Base-by-base conservation (phyloP, 2,888 invertebrate genomes). In the Sericinus montela region DNA sequence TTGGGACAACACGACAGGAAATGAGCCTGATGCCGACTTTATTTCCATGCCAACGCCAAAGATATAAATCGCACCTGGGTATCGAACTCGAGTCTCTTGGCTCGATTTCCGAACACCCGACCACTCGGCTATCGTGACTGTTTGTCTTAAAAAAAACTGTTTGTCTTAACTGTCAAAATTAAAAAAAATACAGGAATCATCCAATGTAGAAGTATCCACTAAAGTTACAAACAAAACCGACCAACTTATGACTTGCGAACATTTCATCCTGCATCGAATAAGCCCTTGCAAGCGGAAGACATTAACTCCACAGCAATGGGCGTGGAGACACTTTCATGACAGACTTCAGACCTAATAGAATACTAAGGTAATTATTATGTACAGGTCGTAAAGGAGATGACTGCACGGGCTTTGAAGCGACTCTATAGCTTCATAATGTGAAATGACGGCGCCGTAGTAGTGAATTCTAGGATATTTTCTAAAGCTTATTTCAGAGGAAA, bases 351-450 rank as follows among this genome's bases (percentile, higher is more conserved):
- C 25, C 41, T 45, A 45, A 50, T 45, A 45, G 45, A 50, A 45
- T 41, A 50, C 32, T 36, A 36, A 41, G 37, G 40, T 50, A 50
- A 45, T 37, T 41, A 50, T 41, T 41, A 50, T 25, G 35, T 50
- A 45, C 45, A 28, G 40, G 30, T 15, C 23, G 49, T 41, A 41
- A 49, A 48, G 14, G 35, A 39, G 45, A 45, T 41, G 44, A 36
- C 36, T 6, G 25, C 8, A 25, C 25, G 11, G 32, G 32, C 36
- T 23, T 14, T 29, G 19, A 35, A 28, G 11, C 14, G 49, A 44
- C 29, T 16, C 14, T 16, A 29, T 32, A 35, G 25, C 10, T 9
- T 11, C n/a, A 40, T 44, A 44, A 49, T 44, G 8, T 14, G 35
- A 38, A 19, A 29, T n/a, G 41, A 47, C 14, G 42, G 37, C 32